Percentiles rank a stretch among this genome's conserved stretches.
phyloP scores from a whole-genome alignment of 2,888 invertebrate species.

The Helicoverpa assulta region DNA sequence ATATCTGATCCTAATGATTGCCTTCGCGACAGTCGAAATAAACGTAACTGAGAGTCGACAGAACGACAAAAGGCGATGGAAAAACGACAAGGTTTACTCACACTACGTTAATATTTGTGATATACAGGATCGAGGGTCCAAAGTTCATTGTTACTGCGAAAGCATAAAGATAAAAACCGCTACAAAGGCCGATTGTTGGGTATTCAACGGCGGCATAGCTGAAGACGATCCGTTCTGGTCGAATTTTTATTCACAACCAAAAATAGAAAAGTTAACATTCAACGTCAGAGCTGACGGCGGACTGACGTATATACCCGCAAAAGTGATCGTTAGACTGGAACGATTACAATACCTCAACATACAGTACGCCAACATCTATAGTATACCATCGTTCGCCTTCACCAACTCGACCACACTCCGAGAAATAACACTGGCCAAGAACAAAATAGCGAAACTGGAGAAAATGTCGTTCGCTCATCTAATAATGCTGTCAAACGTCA shows the following conservation, averaged over 20 bases:
- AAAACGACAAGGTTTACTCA: conserved; percentile 84
- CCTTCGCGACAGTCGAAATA: conserved; percentile 86
- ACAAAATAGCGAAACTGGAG: conserved; percentile 92
- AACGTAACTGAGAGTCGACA: conserved; percentile 87
- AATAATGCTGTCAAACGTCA: conserved; percentile 92
- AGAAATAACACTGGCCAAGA: conserved; percentile 93
- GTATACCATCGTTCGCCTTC: conserved; percentile 93
- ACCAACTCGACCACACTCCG: conserved; percentile 93
- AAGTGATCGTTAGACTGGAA: conserved; percentile 92
- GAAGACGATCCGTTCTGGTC: conserved; percentile 94
- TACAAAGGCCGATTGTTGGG: conserved; percentile 94
- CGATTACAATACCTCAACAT: conserved; percentile 92
- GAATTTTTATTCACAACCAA: conserved; percentile 93
- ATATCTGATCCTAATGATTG: conserved; percentile 87
- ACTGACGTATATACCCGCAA: conserved; percentile 93
- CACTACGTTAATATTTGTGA: conserved; percentile 90
- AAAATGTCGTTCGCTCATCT: conserved; percentile 94
- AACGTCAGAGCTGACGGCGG: conserved; percentile 93
- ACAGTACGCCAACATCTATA: conserved; percentile 93
- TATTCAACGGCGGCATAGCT: conserved; percentile 92
- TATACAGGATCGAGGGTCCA: conserved; percentile 88
- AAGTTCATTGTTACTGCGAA: conserved; percentile 93
- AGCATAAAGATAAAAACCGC: conserved; percentile 89
- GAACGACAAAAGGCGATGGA: conserved; percentile 86
- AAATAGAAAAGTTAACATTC: conserved; percentile 92